Evolutionary conservation across 2,888 invertebrate species (phyloP), one percentile per base, ranked within the genome.

Genomic region (Nesidiocoris tenuis): DNA sequence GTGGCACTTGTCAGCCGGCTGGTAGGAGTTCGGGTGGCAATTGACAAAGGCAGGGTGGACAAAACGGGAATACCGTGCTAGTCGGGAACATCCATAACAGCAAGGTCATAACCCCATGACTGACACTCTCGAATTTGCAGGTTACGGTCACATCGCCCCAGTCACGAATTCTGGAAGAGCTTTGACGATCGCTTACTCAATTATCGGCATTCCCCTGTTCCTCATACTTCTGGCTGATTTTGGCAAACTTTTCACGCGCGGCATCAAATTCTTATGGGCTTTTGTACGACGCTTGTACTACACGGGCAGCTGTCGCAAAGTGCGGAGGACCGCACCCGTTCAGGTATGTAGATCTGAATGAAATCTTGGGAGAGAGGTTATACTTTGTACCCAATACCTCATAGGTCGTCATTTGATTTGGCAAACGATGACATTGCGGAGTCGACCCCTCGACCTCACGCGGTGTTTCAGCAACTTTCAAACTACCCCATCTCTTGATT

Each of bases 141-240:
- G 75, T 9, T 75, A 75, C 65, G 75, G 75, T 5, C 75, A 75
- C 67, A 94, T 98, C 81, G 91, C 93, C 65, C 98, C 98, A 0
- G 91, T 91, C 80, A 98, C 98, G 12, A 88, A 86, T 3, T 89
- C 90, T 12, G 98, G 98, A 7, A 88, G 92, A 78, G 89, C 92
- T 0, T 87, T 96, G 65, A 96, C 97, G 0, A 96, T 99, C 79
- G 86, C 94, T 23, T 99, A 99, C 83, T 95, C 98, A 24, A 90
- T 95, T 78, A 89, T 98, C 79, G 98, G 98, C 12, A 98, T 98
- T 81, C 98, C 98, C 0, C 87, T 98, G 81, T 96, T 98, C 84
- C 87, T 98, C 80, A 94, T 98, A 75, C 90, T 97, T 17, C 84
- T 99, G 79, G 95, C 96, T 56, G 96, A 97, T 85, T 93, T 98